A percentile compares a stretch with the other conserved stretches of the same genome.
Evolutionary conservation across 2,113 vertebrate genomes (phyloP).

Genomic region (Oxyruncus cristatus): DNA sequence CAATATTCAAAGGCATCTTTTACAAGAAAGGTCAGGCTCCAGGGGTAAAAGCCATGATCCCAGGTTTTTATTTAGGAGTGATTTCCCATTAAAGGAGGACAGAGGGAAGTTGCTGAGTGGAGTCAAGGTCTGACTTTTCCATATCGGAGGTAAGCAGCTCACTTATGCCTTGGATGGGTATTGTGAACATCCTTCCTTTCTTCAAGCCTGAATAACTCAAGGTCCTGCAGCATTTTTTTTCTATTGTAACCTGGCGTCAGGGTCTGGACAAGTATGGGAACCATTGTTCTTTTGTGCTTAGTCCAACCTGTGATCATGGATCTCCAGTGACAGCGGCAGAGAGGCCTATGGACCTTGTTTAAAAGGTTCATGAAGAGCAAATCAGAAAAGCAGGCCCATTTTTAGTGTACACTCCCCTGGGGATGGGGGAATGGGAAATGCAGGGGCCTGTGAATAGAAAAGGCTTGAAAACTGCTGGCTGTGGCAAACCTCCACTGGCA

Average conservation of each 20-base stretch:
- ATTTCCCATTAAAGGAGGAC: background rate
- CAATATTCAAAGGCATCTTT: background rate
- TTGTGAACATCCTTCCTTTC: conserved; percentile 13
- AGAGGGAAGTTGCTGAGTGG: background rate
- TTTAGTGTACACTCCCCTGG: background rate
- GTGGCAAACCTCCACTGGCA: background rate
- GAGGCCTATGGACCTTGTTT: background rate
- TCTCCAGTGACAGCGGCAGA: background rate
- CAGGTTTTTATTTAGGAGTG: background rate
- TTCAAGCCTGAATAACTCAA: background rate
- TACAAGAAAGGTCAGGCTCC: background rate
- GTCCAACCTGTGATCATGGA: background rate
- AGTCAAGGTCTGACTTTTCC: background rate
- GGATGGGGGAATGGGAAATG: background rate
- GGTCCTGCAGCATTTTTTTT: background rate
- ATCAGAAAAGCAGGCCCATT: background rate
- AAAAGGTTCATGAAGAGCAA: background rate
- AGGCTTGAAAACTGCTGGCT: background rate
- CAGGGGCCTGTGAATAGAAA: background rate
- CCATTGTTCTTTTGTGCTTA: background rate
- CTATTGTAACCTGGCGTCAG: background rate
- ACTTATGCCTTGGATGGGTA: background rate
- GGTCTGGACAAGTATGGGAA: background rate
- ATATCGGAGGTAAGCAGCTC: background rate
- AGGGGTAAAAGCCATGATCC: background rate